phyloP scores from a whole-genome alignment of 2,888 invertebrate species.

The Petrophora chlorosata region DNA sequence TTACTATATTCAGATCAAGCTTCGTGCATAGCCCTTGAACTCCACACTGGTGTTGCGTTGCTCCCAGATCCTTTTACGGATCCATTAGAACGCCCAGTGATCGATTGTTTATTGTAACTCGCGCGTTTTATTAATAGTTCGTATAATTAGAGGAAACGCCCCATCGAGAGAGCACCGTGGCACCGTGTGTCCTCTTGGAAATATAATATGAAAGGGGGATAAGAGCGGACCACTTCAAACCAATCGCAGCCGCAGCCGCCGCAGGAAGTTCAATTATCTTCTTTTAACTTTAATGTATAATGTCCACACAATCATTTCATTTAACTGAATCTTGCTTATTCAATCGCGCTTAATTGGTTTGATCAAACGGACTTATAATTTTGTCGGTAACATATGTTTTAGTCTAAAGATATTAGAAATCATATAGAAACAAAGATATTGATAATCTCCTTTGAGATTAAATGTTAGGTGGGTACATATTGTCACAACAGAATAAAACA shows the following conservation, averaged over 20 bases:
- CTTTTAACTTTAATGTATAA: conserved; percentile 78
- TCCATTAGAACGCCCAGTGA: conserved; percentile 60
- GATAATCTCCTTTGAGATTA: too few relatives aligned
- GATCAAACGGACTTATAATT: conserved; percentile 62
- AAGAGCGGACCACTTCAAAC: conserved; percentile 62
- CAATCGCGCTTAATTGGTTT: conserved; percentile 69
- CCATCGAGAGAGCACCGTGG: conserved; percentile 59
- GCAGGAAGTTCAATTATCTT: conserved; percentile 83
- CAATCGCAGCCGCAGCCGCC: conserved; percentile 67
- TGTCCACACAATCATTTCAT: conserved; percentile 82
- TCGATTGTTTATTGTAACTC: conserved; percentile 64
- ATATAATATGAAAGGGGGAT: conserved; percentile 72
- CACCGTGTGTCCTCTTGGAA: conserved; percentile 47
- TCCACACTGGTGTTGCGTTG: conserved; percentile 35
- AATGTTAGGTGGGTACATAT: too few relatives aligned
- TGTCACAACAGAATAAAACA: conserved; percentile 13
- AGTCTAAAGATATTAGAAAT: too few relatives aligned
- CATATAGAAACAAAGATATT: too few relatives aligned
- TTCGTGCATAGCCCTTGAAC: conserved; percentile 36
- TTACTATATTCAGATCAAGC: conserved; percentile 31
- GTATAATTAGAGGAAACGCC: conserved; percentile 81
- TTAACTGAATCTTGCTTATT: conserved; percentile 73
- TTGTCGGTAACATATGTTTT: too few relatives aligned
- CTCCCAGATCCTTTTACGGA: conserved; percentile 49
- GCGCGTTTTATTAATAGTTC: conserved; percentile 75